Conservation (phyloP, 2,888 invertebrate genomes). For the Oxycera nigricornis region DNA sequence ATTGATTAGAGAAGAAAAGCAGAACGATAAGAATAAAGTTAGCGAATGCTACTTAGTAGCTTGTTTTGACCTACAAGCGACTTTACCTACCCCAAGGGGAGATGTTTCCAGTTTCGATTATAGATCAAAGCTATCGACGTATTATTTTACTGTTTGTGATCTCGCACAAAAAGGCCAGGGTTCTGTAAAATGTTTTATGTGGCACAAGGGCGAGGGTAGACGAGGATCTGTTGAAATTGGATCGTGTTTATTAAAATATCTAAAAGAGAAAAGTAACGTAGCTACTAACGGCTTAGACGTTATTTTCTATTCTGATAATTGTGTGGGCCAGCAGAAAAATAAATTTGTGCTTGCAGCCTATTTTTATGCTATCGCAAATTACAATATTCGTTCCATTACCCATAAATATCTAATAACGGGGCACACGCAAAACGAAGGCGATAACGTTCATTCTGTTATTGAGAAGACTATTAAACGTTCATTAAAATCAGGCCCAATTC, state of each 20-base stretch:
- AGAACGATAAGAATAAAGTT: not conserved
- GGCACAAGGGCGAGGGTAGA: not conserved
- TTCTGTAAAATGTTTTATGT: not conserved
- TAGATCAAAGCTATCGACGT: not conserved
- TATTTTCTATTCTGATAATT: constrained; percentile 32
- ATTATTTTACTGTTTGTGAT: not conserved
- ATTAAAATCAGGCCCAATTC: not conserved
- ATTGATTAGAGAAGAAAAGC: not conserved
- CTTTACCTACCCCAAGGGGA: not conserved
- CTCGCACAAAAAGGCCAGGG: not conserved
- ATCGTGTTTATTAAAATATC: not conserved
- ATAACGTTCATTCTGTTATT: constrained; percentile 23
- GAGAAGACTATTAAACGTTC: constrained; percentile 13
- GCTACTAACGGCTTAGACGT: not conserved
- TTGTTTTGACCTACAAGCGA: not conserved
- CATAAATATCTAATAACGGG: constrained; percentile 33
- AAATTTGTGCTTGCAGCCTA: no score
- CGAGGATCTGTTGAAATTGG: not conserved
- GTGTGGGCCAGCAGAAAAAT: constrained; percentile 34
- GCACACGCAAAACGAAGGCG: constrained; percentile 36
- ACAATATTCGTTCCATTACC: no score
- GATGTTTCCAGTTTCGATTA: not conserved
- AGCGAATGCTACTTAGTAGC: not conserved
- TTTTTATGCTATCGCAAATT: no score
- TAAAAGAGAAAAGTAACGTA: not conserved